Base-by-base conservation (phyloP, 2,113 vertebrate species). In the Phylloscopus whistleri region DNA sequence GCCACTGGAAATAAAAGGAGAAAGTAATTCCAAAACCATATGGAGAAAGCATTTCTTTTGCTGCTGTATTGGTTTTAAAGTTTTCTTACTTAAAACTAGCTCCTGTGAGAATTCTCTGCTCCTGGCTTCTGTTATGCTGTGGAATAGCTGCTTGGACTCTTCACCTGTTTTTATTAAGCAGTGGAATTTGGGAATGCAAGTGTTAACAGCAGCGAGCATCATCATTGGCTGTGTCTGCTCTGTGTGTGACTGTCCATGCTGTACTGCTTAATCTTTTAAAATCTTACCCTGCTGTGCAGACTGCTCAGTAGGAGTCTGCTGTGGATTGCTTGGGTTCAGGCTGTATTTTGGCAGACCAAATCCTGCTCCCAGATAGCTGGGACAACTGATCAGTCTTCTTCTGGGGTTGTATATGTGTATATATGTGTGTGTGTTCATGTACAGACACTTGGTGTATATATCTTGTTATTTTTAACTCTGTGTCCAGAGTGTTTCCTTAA, bases 1-100 rank as follows among this genome's bases (percentile, higher is more conserved):
- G 74, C n/a, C 52, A 22, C 44, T 81, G 73, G 64, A 89, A 92
- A 56, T 69, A 37, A 53, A 92, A 66, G 79, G 59, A 74, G 72
- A 92, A 87, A 87, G 24, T 85, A n/a, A 63, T 62, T 72, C 37
- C 68, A 81, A 96, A 96, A 51, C 39, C 33, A 79, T 31, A 21
- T 28, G 30, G 73, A 86, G 37, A 91, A 73, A 58, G 7, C 16
- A 0, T 94, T 96, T 89, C 24, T 84, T 68, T 83, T 92, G 75
- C 23, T 82, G 35, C 21, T 31, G 1, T 63, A 21, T 55, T 62
- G 31, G 13, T 76, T 74, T 84, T 48, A 52, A 78, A 55, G 52
- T 88, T 80, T 63, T 68, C 53, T 79, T 87, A 8, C 33, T 87
- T 78, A 80, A 60, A 70, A 24, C 37, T 55, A n/a, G 12, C 24